Base-by-base conservation (phyloP, 2,797 vertebrate species). In the Sebastolobus alascanus region DNA sequence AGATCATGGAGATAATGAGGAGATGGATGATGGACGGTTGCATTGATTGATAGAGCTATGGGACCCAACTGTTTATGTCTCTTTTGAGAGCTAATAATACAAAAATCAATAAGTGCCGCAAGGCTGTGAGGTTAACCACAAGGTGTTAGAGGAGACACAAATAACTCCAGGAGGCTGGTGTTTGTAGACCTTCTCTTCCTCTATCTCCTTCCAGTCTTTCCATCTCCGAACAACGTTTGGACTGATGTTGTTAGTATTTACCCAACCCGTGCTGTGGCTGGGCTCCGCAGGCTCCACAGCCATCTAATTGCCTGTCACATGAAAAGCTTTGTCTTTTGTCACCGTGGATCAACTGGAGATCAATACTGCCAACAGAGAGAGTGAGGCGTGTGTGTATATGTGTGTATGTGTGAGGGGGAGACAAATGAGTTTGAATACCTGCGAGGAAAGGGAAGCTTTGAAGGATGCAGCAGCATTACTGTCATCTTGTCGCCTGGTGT, bases 321-420 rank as follows among this genome's bases (percentile, higher is more conserved):
- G 82, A 93, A 94, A 93, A 89, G 88, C 91, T 92, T 93, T 93
- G 90, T 93, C 87, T 92, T 91, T 88, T 93, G 91, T 94, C 92
- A 92, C 78, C 56, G 31, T 43, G 84, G 92, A 93, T 94, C 90
- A 90, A 90, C 86, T 84, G 74, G 54, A 88, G 91, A 93, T 94
- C 92, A 91, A 93, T 93, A 88, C 29, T 84, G 84, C 83, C 81
- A 84, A 82, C 72, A 58, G 80, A 84, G 72, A 83, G 83, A 88
- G 75, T 76, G 66, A 83, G 69, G 50, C 2, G 4, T 69, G 76
- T 29, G 73, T 56, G 66, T 68, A n/a, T 69, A n/a, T 74, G 29
- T 74, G 65, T 69, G 69, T 22, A 63, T 31, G 10, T 70, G 54
- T 64, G 78, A 7, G 37, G 12, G n/a, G 8, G 58, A 78, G 84